These are phyloP conservation scores for Caloenas nicobarica DNA, from an alignment of 2,113 vertebrate species.

Conservation along the genomic window DNA sequence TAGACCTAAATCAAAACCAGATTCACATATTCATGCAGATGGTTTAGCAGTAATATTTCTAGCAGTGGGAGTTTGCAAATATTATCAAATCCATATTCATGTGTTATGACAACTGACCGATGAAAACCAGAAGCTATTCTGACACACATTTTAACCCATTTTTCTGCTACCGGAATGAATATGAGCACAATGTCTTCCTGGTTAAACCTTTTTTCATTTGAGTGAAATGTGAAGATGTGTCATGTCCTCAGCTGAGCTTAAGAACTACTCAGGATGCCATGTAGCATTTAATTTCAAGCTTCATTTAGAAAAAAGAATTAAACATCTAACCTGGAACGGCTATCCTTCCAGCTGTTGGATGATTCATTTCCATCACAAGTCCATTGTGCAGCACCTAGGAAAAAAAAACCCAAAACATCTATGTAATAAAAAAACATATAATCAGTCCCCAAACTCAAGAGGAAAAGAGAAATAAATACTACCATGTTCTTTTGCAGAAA, in stretches of 20 bases:
- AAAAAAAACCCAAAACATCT: neutral
- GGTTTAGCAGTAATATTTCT: constrained; percentile 24
- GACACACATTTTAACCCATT: constrained; percentile 14
- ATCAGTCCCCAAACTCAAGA: neutral
- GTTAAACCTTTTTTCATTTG: neutral
- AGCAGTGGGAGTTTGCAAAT: constrained; percentile 18
- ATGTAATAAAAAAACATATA: neutral
- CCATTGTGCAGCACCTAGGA: constrained; percentile 89
- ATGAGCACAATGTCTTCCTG: neutral
- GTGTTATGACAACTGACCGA: constrained; percentile 6
- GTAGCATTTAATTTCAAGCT: constrained; percentile 5
- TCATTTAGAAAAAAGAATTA: constrained; percentile 27
- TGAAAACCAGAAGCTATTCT: constrained; percentile 18
- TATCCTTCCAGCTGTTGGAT: constrained; percentile 87
- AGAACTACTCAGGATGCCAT: constrained; percentile 4
- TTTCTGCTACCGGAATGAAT: neutral
- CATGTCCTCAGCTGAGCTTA: constrained; percentile 15
- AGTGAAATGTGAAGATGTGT: constrained; percentile 14
- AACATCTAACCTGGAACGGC: constrained; percentile 84
- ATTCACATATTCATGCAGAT: neutral
- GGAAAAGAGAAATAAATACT: neutral
- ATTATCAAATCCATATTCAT: constrained; percentile 40
- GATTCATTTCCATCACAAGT: constrained; percentile 89
- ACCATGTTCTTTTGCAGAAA: neutral
- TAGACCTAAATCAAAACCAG: constrained; percentile 31